Evolutionary conservation across 1,140 invertebrate genomes (phyloP), one percentile per base, ranked within the genome.

Genomic region (Achroia grisella): DNA sequence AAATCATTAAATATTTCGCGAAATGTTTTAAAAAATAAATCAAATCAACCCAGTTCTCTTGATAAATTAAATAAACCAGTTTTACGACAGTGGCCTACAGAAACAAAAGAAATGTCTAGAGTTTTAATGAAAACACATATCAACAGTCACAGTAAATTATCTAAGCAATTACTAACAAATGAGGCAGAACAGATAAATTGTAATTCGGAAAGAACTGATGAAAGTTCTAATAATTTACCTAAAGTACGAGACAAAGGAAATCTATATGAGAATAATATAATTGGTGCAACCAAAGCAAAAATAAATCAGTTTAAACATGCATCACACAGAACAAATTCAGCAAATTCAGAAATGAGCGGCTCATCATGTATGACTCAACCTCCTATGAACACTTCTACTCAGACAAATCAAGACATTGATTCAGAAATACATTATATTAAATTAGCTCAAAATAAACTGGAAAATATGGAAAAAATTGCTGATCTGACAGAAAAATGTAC

Each of bases 401-500:
- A 82, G 57, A 75, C 77, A 10, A 75, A 56, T 43, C 47, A 53
- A 27, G 63, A 50, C 31, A 52, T 68, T 37, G 69, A 74, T 27
- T 56, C 51, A 17, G 72, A 81, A 47, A 57, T 62, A 13, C 63
- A 78, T 55, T 74, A 68, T 32, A 71, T 85, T 48, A 77, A 81
- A 53, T 30, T 75, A 12, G 76, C 72, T 27, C 74, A 82, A 67
- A 62, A 73, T 44, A 83, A 81, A 63, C 51, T 79, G 31, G 70
- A 86, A 34, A 86, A 85, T 55, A 81, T 80, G 67, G 85, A 85
- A 48, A 81, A 84, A 62, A 81, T 85, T 41, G 80, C 86, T 1
- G 73, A 88, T 53, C 62, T 89, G 10, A 87, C 86, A 8, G 86
- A 88, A 49, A 77, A 82, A 56, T 89, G 87, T 59, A 85, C 78